Conservation (phyloP, 2,888 invertebrate species). For the Watsonalla cultraria region DNA sequence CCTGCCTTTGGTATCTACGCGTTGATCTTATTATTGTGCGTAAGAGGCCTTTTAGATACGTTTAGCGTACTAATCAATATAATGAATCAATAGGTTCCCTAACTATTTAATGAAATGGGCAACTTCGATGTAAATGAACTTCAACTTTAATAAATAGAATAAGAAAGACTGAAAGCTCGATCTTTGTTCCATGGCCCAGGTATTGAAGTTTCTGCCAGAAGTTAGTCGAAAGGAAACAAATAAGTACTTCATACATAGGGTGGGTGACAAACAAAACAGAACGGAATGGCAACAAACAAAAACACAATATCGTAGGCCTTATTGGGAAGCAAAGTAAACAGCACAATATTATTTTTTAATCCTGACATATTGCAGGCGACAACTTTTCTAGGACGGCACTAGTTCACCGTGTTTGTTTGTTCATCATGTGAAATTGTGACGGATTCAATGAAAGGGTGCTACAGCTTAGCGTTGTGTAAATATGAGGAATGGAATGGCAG, state of each 20-base stretch:
- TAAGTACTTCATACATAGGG: background rate
- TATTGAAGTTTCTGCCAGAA: no score
- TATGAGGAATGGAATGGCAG: constrained; percentile 11
- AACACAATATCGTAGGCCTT: constrained; percentile 6
- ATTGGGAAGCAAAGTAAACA: constrained; percentile 33
- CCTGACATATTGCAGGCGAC: constrained; percentile 69
- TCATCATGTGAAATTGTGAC: constrained; percentile 34
- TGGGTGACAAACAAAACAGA: background rate
- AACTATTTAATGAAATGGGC: no score
- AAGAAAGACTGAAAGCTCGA: no score
- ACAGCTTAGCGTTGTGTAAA: constrained; percentile 26
- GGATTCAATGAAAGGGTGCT: constrained; percentile 33
- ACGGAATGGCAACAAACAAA: background rate
- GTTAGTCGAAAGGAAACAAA: background rate
- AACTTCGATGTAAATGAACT: no score
- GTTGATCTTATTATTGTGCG: no score
- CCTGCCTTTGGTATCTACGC: no score
- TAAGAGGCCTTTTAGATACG: no score
- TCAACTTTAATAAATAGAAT: no score
- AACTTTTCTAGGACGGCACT: constrained; percentile 39
- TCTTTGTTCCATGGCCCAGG: no score
- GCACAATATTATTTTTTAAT: constrained; percentile 63
- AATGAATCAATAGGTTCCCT: no score
- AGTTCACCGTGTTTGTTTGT: constrained; percentile 45
- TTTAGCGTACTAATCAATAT: no score